These are phyloP conservation scores for Theodoxus fluviatilis DNA, from an alignment of 2,888 invertebrate species.

Conservation along the genomic window DNA sequence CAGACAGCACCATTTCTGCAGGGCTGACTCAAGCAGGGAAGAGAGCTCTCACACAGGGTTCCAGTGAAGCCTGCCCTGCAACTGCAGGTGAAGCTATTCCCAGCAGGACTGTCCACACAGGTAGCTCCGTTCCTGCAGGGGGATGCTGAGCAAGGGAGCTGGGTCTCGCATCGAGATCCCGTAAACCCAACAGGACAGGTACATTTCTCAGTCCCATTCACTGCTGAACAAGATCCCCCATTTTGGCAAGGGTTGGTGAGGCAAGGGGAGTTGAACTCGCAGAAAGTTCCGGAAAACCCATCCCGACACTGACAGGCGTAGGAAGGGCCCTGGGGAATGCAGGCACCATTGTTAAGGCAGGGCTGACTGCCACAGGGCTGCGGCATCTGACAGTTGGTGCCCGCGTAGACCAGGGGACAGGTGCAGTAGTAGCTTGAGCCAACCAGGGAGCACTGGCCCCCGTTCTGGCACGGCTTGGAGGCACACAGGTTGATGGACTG, in stretches of 20 bases:
- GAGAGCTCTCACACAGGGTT: constrained; percentile 30
- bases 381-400: constrained; percentile 37
- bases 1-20: constrained; percentile 50
- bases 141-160: constrained; percentile 35
- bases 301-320: constrained; percentile 34
- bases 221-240: constrained; percentile 26
- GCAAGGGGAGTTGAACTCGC: constrained; percentile 27
- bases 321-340: constrained; percentile 30
- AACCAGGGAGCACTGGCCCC: constrained; percentile 38
- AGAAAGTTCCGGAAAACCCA: constrained; percentile 28
- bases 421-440: constrained; percentile 38
- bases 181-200: constrained; percentile 32
- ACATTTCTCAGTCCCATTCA: too few species aligned
- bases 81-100: constrained; percentile 32
- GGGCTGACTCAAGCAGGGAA: constrained; percentile 36
- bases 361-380: constrained; percentile 45
- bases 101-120: constrained; percentile 34
- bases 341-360: constrained; percentile 46
- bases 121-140: constrained; percentile 43
- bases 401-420: constrained; percentile 40
- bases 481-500: constrained; percentile 36
- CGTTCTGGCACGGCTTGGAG: constrained; percentile 33
- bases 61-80: constrained; percentile 32
- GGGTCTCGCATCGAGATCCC: constrained; percentile 34
- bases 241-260: constrained; percentile 20